Conservation (phyloP, 2,888 invertebrate genomes). For the Uropetala carovei region DNA sequence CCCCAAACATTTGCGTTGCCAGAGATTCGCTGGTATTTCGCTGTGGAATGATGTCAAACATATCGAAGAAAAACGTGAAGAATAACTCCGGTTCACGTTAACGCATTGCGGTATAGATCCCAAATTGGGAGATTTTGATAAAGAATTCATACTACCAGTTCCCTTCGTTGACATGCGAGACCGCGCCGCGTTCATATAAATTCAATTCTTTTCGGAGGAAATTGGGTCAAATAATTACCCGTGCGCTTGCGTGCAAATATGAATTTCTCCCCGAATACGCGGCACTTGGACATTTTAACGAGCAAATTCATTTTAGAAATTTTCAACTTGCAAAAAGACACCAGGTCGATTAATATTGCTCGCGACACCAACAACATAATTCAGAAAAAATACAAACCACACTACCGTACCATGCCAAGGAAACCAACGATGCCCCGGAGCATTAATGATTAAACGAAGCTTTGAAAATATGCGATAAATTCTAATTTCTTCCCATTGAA, state of each 20-base stretch:
- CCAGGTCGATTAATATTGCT: neutral
- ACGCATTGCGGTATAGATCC: neutral
- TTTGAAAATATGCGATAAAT: too few relatives aligned
- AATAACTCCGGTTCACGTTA: neutral
- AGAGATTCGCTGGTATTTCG: too few relatives aligned
- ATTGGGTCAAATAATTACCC: neutral
- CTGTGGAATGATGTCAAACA: too few relatives aligned
- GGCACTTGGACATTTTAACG: neutral
- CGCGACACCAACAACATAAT: too few relatives aligned
- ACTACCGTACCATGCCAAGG: too few relatives aligned
- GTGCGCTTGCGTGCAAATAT: neutral
- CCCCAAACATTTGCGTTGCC: too few relatives aligned
- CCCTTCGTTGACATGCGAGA: neutral
- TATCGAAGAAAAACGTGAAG: too few relatives aligned
- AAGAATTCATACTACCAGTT: neutral
- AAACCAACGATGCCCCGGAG: too few relatives aligned
- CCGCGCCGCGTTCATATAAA: neutral
- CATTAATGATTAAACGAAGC: too few relatives aligned
- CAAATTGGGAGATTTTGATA: neutral
- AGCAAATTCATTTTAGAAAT: neutral
- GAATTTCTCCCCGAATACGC: neutral
- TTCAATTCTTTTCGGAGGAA: neutral
- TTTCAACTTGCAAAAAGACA: neutral
- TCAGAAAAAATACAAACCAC: too few relatives aligned
- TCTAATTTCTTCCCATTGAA: too few relatives aligned